These are phyloP conservation scores for Microcebus tavaratra DNA, from an alignment of 2,113 vertebrate species.

Conservation along the genomic window DNA sequence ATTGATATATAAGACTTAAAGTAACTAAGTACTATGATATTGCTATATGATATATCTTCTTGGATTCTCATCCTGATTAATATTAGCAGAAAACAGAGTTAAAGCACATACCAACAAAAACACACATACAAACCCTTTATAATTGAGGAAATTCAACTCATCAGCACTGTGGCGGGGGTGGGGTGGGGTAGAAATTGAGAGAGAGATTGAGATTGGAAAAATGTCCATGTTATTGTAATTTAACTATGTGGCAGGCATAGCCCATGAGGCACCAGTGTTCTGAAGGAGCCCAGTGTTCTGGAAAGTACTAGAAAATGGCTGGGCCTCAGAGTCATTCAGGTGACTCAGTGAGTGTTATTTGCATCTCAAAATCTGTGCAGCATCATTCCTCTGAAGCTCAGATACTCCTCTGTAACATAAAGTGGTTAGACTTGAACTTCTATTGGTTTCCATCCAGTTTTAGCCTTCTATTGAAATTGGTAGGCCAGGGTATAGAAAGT, in stretches of 20 bases:
- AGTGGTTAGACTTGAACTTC: background rate
- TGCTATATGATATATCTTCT: background rate
- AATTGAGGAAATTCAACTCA: background rate
- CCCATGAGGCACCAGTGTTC: background rate
- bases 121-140: background rate
- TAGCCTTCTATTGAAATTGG: background rate
- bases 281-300: background rate
- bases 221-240: background rate
- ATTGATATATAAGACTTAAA: background rate
- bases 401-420: background rate
- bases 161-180: background rate
- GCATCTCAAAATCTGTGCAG: background rate
- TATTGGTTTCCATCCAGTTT: background rate
- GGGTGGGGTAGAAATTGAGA: background rate
- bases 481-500: slow-evolving; percentile 35
- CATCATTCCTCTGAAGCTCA: background rate
- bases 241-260: background rate
- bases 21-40: background rate
- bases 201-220: background rate
- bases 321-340: background rate
- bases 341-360: background rate
- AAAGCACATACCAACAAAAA: background rate
- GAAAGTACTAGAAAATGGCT: background rate
- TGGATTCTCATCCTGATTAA: background rate
- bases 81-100: background rate